Evolutionary conservation across 2,797 vertebrate genomes (phyloP).

Genomic region (Acanthurus tractus): DNA sequence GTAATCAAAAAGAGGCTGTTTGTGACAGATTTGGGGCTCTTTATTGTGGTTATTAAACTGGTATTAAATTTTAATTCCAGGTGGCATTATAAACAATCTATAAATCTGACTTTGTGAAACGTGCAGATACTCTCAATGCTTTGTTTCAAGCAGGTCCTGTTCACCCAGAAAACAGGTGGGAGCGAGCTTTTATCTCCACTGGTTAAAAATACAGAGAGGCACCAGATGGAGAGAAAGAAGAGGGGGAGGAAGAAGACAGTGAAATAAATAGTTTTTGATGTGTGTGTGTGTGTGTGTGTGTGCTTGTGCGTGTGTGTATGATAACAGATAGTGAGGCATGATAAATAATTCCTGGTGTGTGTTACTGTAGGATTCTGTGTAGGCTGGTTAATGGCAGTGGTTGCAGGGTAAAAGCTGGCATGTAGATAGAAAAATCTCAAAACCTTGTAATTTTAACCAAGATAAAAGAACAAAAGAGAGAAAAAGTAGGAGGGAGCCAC

Average conservation of each 20-base stretch:
- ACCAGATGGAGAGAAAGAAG: constrained; percentile 57
- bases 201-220: constrained; percentile 71
- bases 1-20: constrained; percentile 44
- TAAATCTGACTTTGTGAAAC: constrained; percentile 56
- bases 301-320: constrained; percentile 36
- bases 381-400: constrained; percentile 39
- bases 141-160: constrained; percentile 22
- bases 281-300: constrained; percentile 51
- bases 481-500: neutral
- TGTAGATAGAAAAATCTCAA: constrained; percentile 27
- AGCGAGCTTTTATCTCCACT: constrained; percentile 62
- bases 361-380: constrained; percentile 26
- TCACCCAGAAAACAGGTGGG: constrained; percentile 47
- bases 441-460: constrained; percentile 29
- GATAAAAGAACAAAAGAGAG: neutral
- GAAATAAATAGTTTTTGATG: constrained; percentile 71
- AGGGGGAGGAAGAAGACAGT: constrained; percentile 47
- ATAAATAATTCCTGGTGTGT: constrained; percentile 62
- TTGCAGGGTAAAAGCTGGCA: constrained; percentile 27
- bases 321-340: constrained; percentile 44
- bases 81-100: constrained; percentile 65
- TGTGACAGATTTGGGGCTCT: constrained; percentile 49
- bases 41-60: constrained; percentile 64
- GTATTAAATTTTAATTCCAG: constrained; percentile 62
- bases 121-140: constrained; percentile 32